A percentile compares a stretch with the other conserved stretches of the same genome.
Evolutionary conservation across 2,797 vertebrate species (phyloP).

Genomic region (Cossypha dichroa): DNA sequence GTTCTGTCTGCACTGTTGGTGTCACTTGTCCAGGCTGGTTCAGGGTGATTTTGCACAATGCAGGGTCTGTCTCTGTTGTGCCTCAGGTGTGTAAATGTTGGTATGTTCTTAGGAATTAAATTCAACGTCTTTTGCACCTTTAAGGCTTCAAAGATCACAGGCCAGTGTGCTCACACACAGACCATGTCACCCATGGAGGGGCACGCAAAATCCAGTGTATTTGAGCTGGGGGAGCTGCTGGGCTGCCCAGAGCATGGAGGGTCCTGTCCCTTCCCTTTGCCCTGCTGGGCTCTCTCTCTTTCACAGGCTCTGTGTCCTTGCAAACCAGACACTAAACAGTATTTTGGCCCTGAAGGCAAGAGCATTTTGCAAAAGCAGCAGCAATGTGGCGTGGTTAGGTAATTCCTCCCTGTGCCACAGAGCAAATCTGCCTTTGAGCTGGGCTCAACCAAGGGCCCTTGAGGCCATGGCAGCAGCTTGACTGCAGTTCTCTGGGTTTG

Average conservation of each 20-base stretch:
- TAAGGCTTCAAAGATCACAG: background rate
- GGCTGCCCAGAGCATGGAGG: background rate
- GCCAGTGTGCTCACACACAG: accelerated
- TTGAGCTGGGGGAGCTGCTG: background rate
- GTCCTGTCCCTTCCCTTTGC: background rate
- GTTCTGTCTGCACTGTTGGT: accelerated
- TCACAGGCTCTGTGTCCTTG: background rate
- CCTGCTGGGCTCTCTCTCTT: accelerated
- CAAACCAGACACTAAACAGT: background rate
- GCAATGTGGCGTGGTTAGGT: accelerated
- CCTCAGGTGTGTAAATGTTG: background rate
- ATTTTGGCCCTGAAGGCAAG: background rate
- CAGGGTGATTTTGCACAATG: background rate
- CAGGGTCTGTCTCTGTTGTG: background rate
- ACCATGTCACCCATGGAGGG: accelerated
- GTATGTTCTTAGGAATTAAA: background rate
- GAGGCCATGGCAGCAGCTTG: background rate
- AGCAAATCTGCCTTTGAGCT: background rate
- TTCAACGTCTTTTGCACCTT: background rate
- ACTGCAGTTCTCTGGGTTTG: background rate
- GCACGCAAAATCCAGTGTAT: accelerated
- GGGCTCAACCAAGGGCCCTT: background rate
- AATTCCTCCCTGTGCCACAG: background rate
- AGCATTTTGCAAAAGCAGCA: background rate
- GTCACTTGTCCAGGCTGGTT: accelerated